Conservation (phyloP, 2,888 invertebrate genomes). For the Spodoptera littoralis region DNA sequence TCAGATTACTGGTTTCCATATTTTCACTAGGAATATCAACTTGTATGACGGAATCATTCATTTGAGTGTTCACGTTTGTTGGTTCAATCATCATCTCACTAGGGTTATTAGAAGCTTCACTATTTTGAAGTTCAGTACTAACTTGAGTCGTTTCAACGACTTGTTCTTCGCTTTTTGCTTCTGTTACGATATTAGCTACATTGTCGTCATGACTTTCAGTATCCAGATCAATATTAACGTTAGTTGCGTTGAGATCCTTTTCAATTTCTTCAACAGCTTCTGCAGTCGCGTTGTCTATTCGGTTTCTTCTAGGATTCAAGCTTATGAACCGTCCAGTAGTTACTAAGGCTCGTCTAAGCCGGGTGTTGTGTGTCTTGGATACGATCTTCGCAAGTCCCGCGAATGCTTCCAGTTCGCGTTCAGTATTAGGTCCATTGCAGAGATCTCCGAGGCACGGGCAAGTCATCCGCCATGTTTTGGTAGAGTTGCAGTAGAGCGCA, state of each 20-base stretch:
- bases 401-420: constrained; percentile 78
- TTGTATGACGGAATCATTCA: constrained; percentile 40
- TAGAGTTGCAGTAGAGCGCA: constrained; percentile 79
- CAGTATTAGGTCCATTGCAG: constrained; percentile 80
- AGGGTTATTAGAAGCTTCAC: constrained; percentile 19
- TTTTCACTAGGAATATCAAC: constrained; percentile 41
- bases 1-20: constrained; percentile 39
- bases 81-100: constrained; percentile 14
- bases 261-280: constrained; percentile 24
- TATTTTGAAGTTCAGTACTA: constrained; percentile 10
- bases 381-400: constrained; percentile 64
- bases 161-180: constrained; percentile 18
- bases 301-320: constrained; percentile 36
- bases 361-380: constrained; percentile 59
- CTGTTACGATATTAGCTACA: neutral
- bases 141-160: constrained; percentile 9
- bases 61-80: constrained; percentile 12
- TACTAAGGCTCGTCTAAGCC: constrained; percentile 58
- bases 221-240: neutral
- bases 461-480: constrained; percentile 80
- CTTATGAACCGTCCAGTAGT: constrained; percentile 47
- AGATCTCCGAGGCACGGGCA: constrained; percentile 83
- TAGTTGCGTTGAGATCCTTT: constrained; percentile 5
- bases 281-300: constrained; percentile 43
- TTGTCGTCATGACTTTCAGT: constrained; percentile 6